These are phyloP conservation scores for Coranthus polyacanthus DNA, from an alignment of 2,797 vertebrate genomes.

Conservation along the genomic window DNA sequence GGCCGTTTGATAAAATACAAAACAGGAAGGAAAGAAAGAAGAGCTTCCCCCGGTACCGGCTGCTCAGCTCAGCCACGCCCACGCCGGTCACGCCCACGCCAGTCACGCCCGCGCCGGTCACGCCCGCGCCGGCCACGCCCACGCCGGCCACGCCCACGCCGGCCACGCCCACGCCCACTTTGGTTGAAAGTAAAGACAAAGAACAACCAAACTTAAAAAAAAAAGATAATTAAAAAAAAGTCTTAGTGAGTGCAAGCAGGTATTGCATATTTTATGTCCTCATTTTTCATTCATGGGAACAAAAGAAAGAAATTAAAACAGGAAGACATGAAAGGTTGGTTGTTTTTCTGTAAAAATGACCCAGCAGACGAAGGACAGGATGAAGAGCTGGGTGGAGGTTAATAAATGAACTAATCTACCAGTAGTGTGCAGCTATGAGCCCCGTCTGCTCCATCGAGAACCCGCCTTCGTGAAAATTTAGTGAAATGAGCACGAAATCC, in stretches of 20 bases:
- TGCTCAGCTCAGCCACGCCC: conserved; percentile 63
- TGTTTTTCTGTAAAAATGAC: too few relatives aligned
- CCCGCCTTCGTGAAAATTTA: conserved; percentile 63
- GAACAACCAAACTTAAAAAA: conserved; percentile 85
- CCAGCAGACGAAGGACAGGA: too few relatives aligned
- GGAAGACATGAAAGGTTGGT: conserved; percentile 88
- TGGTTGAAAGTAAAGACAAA: conserved; percentile 88
- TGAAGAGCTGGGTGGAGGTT: conserved; percentile 82
- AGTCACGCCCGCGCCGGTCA: too few relatives aligned
- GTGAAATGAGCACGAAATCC: conserved; percentile 26
- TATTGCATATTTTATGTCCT: conserved; percentile 96
- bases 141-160: conserved; percentile 88
- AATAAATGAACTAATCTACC: conserved; percentile 65
- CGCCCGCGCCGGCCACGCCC: too few relatives aligned
- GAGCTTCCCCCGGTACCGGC: conserved; percentile 48
- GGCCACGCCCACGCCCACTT: conserved; percentile 91
- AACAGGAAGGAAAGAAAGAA: conserved; percentile 68
- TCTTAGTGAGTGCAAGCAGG: conserved; percentile 94
- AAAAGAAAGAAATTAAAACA: conserved; percentile 74
- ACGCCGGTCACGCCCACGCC: too few relatives aligned
- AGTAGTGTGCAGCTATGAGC: conserved; percentile 54
- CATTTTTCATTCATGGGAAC: conserved; percentile 82
- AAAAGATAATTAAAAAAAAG: conserved; percentile 75
- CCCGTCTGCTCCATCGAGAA: conserved; percentile 80
- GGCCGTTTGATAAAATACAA: conserved; percentile 76